Evolutionary conservation across 2,888 invertebrate genomes (phyloP).

Genomic region (Leptinotarsa tumamoca): DNA sequence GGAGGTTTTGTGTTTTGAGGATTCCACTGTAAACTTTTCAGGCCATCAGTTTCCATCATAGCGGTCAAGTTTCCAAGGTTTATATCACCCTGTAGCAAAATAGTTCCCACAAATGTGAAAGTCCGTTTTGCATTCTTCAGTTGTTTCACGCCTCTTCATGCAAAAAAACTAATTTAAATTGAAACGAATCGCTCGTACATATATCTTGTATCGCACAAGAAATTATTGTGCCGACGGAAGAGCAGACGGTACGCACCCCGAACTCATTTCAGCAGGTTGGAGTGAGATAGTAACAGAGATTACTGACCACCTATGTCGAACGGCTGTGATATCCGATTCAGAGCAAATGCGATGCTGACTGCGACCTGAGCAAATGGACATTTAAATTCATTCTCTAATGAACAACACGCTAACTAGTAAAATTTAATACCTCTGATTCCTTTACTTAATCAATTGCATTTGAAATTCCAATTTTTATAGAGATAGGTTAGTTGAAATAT

Average conservation of each 20-base stretch:
- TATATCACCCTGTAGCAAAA: neutral
- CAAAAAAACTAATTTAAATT: conserved; percentile 24
- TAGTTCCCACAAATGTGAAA: conserved; percentile 5
- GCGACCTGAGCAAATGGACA: conserved; percentile 46
- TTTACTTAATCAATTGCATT: conserved; percentile 20
- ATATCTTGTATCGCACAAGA: conserved; percentile 26
- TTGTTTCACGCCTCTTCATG: conserved; percentile 17
- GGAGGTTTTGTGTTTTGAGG: too few species aligned
- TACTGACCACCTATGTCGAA: conserved; percentile 50
- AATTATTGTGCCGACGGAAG: conserved; percentile 33
- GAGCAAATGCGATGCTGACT: conserved; percentile 35
- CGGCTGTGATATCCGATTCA: conserved; percentile 41
- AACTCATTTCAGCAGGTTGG: conserved; percentile 19
- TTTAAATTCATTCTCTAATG: conserved; percentile 50
- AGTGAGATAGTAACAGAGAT: conserved; percentile 40
- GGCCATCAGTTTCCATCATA: too few species aligned
- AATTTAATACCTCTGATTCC: conserved; percentile 45
- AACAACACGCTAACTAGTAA: conserved; percentile 46
- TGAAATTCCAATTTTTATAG: neutral
- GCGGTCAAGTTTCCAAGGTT: too few species aligned
- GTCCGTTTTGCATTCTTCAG: neutral
- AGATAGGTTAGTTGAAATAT: neutral
- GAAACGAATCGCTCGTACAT: conserved; percentile 10
- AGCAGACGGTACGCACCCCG: conserved; percentile 27
- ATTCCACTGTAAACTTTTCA: too few species aligned